phyloP scores from a whole-genome alignment of 2,113 vertebrate genomes.

The Morone chrysops region DNA sequence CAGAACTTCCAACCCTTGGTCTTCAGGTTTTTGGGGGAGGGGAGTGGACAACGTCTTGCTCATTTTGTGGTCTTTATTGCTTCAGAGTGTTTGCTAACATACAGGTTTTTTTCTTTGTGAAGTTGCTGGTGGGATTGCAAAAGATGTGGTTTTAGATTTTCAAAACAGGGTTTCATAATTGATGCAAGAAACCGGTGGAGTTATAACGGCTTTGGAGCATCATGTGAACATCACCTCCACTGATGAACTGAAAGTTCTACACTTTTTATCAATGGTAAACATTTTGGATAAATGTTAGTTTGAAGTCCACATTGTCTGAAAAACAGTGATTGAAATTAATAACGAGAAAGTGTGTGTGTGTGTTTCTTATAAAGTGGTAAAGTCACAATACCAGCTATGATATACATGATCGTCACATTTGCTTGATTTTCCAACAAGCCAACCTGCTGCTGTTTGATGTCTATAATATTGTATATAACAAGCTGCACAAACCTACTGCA shows the following conservation, averaged over 20 bases:
- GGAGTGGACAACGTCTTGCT: conserved; percentile 8
- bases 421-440: no score
- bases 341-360: neutral
- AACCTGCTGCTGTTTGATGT: no score
- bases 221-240: neutral
- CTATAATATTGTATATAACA: no score
- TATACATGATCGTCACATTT: no score
- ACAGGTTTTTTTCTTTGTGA: neutral
- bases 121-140: conserved; percentile 19
- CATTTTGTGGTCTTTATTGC: conserved; percentile 49
- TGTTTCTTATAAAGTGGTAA: neutral
- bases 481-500: no score
- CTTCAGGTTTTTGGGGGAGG: neutral
- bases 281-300: neutral
- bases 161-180: conserved; percentile 46
- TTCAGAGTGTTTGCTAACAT: conserved; percentile 51
- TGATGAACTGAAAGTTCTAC: neutral
- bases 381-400: no score
- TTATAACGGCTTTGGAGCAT: neutral
- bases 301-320: neutral
- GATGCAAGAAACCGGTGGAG: neutral
- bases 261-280: neutral
- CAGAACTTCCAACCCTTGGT: neutral
- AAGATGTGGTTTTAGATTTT: conserved; percentile 30
- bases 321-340: neutral